Percentiles rank a stretch among this genome's conserved stretches.
phyloP scores from a whole-genome alignment of 2,797 vertebrate species.

The Siniperca undulata region DNA sequence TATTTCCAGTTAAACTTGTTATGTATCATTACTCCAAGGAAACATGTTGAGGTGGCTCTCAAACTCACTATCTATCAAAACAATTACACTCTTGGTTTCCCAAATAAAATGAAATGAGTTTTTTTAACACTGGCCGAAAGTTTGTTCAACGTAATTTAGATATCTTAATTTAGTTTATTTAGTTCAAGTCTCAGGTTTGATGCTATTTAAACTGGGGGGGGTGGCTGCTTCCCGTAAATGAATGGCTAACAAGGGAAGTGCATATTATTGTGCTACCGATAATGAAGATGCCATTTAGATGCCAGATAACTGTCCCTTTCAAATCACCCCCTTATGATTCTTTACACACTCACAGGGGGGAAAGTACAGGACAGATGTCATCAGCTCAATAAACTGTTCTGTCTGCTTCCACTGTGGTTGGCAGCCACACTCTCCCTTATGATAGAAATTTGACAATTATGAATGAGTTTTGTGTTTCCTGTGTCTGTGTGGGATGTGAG shows the following conservation, averaged over 20 bases:
- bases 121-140: neutral
- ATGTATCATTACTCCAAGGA: neutral
- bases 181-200: neutral
- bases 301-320: conserved; percentile 17
- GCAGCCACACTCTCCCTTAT: conserved; percentile 23
- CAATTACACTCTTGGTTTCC: neutral
- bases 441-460: conserved; percentile 42
- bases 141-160: neutral
- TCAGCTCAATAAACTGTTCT: conserved; percentile 24
- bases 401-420: conserved; percentile 20
- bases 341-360: conserved; percentile 11
- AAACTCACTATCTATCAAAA: neutral
- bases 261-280: conserved; percentile 3
- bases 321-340: conserved; percentile 23
- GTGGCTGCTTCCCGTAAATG: neutral
- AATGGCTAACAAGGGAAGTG: conserved; percentile 18
- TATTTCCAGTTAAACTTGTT: neutral
- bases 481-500: conserved; percentile 47
- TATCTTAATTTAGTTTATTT: neutral
- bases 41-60: neutral
- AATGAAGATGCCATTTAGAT: conserved; percentile 6
- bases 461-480: conserved; percentile 47
- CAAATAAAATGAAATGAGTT: conserved; percentile 4
- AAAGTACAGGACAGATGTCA: conserved; percentile 29
- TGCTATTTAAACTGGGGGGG: neutral